phyloP scores from a whole-genome alignment of 2,113 vertebrate species.

The Tricholaema leucomelas region DNA sequence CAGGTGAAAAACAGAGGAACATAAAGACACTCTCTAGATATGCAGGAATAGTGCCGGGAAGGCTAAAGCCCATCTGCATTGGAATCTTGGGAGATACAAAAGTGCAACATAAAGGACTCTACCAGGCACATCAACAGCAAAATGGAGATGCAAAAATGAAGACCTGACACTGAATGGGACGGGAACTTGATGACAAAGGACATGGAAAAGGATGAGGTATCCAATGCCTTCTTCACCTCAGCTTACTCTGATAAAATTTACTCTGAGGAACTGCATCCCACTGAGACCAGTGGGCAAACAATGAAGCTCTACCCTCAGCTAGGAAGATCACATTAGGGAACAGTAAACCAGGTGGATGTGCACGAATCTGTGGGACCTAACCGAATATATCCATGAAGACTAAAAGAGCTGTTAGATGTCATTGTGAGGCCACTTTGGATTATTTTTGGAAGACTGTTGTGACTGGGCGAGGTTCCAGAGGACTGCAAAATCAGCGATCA shows the following conservation, averaged over 20 bases:
- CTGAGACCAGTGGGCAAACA: neutral
- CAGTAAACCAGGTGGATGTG: neutral
- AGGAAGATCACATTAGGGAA: neutral
- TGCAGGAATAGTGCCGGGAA: neutral
- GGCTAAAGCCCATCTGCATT: neutral
- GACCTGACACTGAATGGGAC: neutral
- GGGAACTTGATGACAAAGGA: neutral
- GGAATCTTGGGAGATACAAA: neutral
- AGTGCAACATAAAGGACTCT: neutral
- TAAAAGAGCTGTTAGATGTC: neutral
- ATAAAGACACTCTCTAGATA: neutral
- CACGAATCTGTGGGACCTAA: neutral
- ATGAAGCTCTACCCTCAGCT: neutral
- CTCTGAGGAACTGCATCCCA: neutral
- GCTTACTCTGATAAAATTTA: neutral
- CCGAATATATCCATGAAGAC: neutral
- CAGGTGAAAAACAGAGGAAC: neutral
- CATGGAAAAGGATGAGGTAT: neutral
- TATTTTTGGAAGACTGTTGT: neutral
- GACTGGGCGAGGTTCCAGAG: neutral
- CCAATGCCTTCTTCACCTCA: neutral
- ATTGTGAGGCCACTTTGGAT: neutral
- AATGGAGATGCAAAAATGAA: neutral
- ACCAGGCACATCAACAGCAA: neutral
- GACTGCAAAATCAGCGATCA: neutral